Percentiles rank a stretch among this genome's conserved stretches.
These are phyloP conservation scores for Drosophila subquinaria DNA, from an alignment of 2,888 invertebrate species.

Conservation along the genomic window DNA sequence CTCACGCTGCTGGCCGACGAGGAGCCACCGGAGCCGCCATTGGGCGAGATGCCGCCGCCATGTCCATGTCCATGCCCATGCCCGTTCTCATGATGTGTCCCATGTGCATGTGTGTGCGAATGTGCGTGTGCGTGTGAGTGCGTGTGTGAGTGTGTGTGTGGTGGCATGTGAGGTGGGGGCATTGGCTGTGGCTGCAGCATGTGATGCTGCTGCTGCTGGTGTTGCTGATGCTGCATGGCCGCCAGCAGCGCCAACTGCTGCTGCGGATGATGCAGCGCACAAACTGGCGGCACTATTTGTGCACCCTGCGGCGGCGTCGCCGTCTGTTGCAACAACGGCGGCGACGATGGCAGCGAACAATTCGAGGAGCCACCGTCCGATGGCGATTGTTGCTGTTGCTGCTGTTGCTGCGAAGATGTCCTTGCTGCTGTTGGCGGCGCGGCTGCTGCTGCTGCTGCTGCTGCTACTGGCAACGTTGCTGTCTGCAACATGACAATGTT, in stretches of 20 bases:
- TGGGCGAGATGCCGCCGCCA: conserved; percentile 61
- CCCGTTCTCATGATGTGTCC: conserved; percentile 70
- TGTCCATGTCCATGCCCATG: conserved; percentile 65
- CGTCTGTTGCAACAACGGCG: conserved; percentile 83
- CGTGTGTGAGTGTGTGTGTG: background rate
- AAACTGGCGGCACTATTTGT: conserved; percentile 83
- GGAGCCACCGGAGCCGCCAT: conserved; percentile 69
- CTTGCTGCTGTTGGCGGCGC: conserved; percentile 51
- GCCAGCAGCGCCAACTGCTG: conserved; percentile 84
- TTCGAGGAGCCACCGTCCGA: conserved; percentile 78
- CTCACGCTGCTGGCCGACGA: conserved; percentile 77
- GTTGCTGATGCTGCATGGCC: conserved; percentile 79
- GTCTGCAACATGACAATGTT: conserved; percentile 76
- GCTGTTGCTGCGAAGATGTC: conserved; percentile 41
- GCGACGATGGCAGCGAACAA: conserved; percentile 81
- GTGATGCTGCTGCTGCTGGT: conserved; percentile 52
- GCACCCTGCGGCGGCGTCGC: conserved; percentile 82
- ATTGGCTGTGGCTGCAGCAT: conserved; percentile 52
- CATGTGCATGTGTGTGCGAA: conserved; percentile 29
- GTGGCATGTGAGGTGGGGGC: conserved; percentile 42
- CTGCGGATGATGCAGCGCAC: conserved; percentile 83
- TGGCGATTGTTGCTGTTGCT: conserved; percentile 77
- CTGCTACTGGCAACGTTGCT: conserved; percentile 47
- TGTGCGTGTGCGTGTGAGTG: background rate
- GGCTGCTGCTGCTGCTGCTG: conserved; percentile 50